phyloP scores from a whole-genome alignment of 1,140 invertebrate genomes.

The Druon quercuslanigerum region DNA sequence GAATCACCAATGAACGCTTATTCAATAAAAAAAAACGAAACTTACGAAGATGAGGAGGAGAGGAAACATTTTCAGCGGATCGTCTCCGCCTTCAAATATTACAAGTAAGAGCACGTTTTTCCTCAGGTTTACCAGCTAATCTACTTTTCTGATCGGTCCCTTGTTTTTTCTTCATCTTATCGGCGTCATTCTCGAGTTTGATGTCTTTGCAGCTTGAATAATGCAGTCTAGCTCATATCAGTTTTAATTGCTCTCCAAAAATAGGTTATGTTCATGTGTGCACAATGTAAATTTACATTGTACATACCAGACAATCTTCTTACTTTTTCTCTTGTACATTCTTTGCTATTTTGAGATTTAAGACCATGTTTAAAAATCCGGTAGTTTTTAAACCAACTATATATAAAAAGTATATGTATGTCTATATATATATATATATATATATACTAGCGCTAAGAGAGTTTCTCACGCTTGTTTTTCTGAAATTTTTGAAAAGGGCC shows the following conservation, averaged over 20 bases:
- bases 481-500: too few species aligned
- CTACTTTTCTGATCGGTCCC: slow-evolving; percentile 33
- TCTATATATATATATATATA: too few species aligned
- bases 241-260: background rate
- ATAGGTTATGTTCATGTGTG: background rate
- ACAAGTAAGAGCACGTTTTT: slow-evolving; percentile 79
- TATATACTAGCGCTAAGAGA: too few species aligned
- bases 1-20: slow-evolving; percentile 55
- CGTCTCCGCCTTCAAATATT: slow-evolving; percentile 86
- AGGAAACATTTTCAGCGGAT: slow-evolving; percentile 86
- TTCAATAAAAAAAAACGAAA: slow-evolving; percentile 60
- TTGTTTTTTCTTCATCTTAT: slow-evolving; percentile 49
- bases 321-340: too few species aligned
- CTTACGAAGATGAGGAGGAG: slow-evolving; percentile 81
- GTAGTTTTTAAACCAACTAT: too few species aligned
- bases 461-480: too few species aligned
- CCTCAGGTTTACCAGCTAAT: slow-evolving; percentile 38
- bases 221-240: background rate
- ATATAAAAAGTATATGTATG: too few species aligned
- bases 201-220: background rate
- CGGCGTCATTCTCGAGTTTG: background rate
- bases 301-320: background rate
- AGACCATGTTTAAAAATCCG: too few species aligned
- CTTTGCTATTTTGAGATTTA: too few species aligned
- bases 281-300: background rate